Conservation (phyloP, 2,888 invertebrate genomes). For the Agrotis ipsilon region DNA sequence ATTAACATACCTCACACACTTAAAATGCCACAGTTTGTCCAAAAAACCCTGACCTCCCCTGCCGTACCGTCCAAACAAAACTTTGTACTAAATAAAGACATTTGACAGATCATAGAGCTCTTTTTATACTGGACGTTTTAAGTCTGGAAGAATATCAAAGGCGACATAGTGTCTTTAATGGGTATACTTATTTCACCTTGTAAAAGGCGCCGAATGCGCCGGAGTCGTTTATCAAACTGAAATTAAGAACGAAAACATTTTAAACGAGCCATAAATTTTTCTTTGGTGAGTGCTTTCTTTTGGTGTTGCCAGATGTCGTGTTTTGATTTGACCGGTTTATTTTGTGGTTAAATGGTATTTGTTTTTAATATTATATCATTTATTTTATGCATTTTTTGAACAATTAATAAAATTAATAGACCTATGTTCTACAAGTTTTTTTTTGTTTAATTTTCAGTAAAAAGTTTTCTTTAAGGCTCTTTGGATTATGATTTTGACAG, state of each 20-base stretch:
- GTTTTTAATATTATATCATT: no score
- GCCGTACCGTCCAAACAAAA: conserved; percentile 19
- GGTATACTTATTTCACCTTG: conserved; percentile 82
- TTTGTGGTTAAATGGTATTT: background rate
- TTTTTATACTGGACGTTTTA: conserved; percentile 74
- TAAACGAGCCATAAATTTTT: conserved; percentile 85
- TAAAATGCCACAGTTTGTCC: conserved; percentile 73
- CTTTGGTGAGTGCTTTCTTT: conserved; percentile 77
- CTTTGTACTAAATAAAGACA: conserved; percentile 47
- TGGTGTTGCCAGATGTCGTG: conserved; percentile 77
- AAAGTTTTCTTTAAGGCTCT: background rate
- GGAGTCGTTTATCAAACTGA: conserved; percentile 84
- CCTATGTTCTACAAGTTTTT: no score
- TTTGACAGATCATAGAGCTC: conserved; percentile 59
- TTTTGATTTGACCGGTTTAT: conserved; percentile 41
- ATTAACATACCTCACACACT: conserved; percentile 85
- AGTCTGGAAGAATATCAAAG: conserved; percentile 72
- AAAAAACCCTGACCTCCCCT: conserved; percentile 65
- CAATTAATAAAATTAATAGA: no score
- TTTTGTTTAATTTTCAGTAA: background rate
- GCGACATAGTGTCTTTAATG: conserved; percentile 77
- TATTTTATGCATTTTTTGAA: no score
- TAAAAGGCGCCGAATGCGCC: conserved; percentile 85
- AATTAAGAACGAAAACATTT: conserved; percentile 89
- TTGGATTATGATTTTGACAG: no score